Base-by-base conservation (phyloP, 2,888 invertebrate genomes). In the Formica aserva region DNA sequence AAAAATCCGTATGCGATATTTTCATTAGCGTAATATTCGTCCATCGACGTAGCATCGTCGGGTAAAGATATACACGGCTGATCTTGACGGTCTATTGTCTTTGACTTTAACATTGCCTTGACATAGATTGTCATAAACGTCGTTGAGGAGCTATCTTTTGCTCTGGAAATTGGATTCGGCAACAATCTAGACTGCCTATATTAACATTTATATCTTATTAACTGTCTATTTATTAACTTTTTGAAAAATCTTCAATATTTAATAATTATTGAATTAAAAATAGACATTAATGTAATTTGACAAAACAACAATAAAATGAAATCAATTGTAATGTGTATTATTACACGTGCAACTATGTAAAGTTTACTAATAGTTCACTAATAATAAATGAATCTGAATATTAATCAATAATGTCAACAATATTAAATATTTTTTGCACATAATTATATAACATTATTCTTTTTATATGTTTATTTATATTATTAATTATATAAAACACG, bases 71-170 rank as follows among this genome's bases (percentile, higher is more conserved):
- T 87, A 63, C 62, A 76, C 13, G 62, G 32, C 1, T 76, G 57
- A 15, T 87, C 85, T 6, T 84, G 66, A 1, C 11, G 32, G 5
- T 87, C 32, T 13, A 81, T 67, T 18, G 65, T 11, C 15, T 85
- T 80, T 0, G 88, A 84, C 32, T 89, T 92, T 41, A 80, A 83
- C 57, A 89, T 69, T 1, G 96, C 93, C 88, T 95, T 95, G 38
- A 97, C 95, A 87, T 96, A 97, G 55, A 95, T 95, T 0, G 96
- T 96, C 85, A 97, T 95, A 90, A 96, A 96, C 72, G 96, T 96
- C 1, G 65, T 80, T 2, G 26, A 38, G 0, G 32, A 52, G n/a
- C 48, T 52, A 6, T 76, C 63, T 5, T 62, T 18, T 35, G 13
- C 13, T n/a, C 18, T 71, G n/a, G 13, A 13, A 6, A 95, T 95